Conservation (phyloP, 2,113 vertebrate species). For the pig (Sus scrofa) region T2T-Sscrofa CM000825.6:59340001-59340500, state of each 20-base stretch:
- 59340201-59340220: not conserved
- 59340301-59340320: not conserved
- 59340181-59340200: not conserved
- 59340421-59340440: not conserved
- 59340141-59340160: not conserved
- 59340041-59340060: conserved; percentile 17
- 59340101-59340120: not conserved
- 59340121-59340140: not conserved
- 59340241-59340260: not conserved
- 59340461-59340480: no score
- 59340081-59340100: not conserved
- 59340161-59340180: not conserved
- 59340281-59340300: not conserved
- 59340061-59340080: not conserved
- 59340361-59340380: not conserved
- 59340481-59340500: not conserved
- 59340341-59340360: not conserved
- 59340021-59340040: conserved; percentile 55
- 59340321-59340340: not conserved
- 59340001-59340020: not conserved
- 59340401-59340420: not conserved
- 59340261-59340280: not conserved
- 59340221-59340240: fast-evolving
- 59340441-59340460: not conserved
- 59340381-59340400: not conserved